A percentile compares a stretch with the other conserved stretches of the same genome.
These are phyloP conservation scores for Hemiscyllium ocellatum DNA, from an alignment of 2,113 vertebrate genomes.

Conservation along the genomic window DNA sequence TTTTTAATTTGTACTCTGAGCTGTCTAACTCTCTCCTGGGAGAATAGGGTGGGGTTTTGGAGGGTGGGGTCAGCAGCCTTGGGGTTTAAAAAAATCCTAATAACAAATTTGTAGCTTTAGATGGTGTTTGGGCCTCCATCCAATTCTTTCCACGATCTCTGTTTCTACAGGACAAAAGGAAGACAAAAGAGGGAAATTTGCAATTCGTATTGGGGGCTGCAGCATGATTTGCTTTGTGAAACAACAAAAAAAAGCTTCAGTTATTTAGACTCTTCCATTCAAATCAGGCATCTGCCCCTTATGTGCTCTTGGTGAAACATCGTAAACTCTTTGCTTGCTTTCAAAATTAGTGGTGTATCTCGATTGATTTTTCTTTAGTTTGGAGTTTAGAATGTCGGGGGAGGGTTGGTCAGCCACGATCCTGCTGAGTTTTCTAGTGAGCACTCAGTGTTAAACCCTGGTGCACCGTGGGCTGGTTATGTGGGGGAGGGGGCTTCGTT, in stretches of 20 bases:
- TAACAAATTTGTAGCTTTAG: conserved; percentile 52
- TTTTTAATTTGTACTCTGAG: conserved; percentile 16
- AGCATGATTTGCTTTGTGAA: conserved; percentile 41
- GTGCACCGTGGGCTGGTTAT: conserved; percentile 23
- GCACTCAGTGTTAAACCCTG: conserved; percentile 38
- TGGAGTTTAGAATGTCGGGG: conserved; percentile 41
- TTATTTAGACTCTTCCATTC: conserved; percentile 41
- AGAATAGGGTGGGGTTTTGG: background rate
- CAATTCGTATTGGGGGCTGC: conserved; percentile 38
- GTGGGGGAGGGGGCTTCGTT: conserved; percentile 25
- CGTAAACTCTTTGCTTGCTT: background rate
- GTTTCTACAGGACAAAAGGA: conserved; percentile 50
- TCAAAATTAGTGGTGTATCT: conserved; percentile 23
- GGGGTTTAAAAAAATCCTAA: conserved; percentile 43
- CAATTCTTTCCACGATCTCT: conserved; percentile 50
- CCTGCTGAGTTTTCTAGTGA: conserved; percentile 39
- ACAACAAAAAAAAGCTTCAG: conserved; percentile 38
- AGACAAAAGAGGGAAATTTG: conserved; percentile 40
- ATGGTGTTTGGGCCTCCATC: conserved; percentile 53
- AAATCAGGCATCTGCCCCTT: conserved; percentile 39
- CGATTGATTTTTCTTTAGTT: conserved; percentile 31
- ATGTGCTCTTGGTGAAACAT: conserved; percentile 18
- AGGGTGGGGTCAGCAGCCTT: background rate
- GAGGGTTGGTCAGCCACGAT: conserved; percentile 39
- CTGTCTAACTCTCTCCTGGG: background rate